Base-by-base conservation (phyloP, 2,113 vertebrate genomes). In the Chaenocephalus aceratus region DNA sequence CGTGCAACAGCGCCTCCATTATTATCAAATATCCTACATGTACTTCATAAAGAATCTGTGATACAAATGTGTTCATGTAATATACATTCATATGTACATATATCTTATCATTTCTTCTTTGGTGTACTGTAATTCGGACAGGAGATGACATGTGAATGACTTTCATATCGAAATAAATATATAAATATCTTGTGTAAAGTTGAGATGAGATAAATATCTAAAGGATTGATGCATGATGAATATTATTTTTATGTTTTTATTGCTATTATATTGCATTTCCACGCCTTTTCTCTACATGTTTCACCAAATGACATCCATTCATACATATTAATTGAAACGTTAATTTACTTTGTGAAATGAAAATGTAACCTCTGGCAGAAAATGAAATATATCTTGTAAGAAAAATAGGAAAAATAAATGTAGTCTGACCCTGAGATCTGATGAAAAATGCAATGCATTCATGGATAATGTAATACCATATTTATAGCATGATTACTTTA, bases 361-460 rank as follows among this genome's bases (percentile, higher is more conserved):
- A 69, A 41, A 63, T 76, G 56, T 77, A 59, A 80, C 82, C 59
- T 59, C 52, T 68, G 84, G 63, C 72, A 77, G 60, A 71, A 48
- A 16, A 52, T 66, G 56, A 61, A 61, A 59, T 74, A 73, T 74
- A 16, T 75, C 36, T 5, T 75, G 8, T 64, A 57, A 71, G 72
- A 75, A 2, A 23, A 59, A 15, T 18, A 65, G 26, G 59, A 11
- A 5, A 15, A 49, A 8, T 41, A 53, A 65, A 65, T 10, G 46
- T 78, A 49, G 41, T 79, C 63, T 66, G 51, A 76, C 45, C 26
- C 45, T 44, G 64, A 82, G 60, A 56, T 81, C 34, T 61, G 18
- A 69, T 91, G 58, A 79, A 86, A 80, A 58, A 72, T 82, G 72
- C n/a, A 75, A 11, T 41, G 52, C 36, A 73, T 68, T 77, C 72